Percentiles rank a stretch among this genome's conserved stretches.
These are phyloP conservation scores for Hexactinellida sp. DNA, from an alignment of 37 sponge, comb jelly and placozoan species.

Conservation along the genomic window DNA sequence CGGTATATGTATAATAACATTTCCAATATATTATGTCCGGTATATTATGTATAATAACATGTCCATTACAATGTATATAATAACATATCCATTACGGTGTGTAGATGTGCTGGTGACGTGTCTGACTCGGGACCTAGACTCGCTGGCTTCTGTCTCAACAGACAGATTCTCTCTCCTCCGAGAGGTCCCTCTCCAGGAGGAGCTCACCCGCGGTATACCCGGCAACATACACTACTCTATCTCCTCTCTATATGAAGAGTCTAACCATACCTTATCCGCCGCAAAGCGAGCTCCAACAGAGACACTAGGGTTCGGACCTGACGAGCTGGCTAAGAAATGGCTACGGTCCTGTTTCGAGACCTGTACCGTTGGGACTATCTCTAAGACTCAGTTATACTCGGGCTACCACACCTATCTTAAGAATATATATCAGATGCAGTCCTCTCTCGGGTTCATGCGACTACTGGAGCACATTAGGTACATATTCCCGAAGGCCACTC, in stretches of 20 bases:
- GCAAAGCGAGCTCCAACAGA: neutral
- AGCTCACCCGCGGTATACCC: neutral
- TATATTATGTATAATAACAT: no score
- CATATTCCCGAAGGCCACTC: neutral
- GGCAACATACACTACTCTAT: neutral
- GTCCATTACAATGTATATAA: no score
- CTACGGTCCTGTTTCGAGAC: neutral
- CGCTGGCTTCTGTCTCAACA: neutral
- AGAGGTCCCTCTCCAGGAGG: neutral
- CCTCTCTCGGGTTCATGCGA: neutral
- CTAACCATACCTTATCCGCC: neutral
- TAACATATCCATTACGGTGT: no score
- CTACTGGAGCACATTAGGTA: neutral
- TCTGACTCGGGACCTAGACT: neutral
- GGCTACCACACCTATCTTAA: neutral
- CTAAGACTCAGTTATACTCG: constrained; percentile 10
- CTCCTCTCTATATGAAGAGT: neutral
- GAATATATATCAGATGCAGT: neutral
- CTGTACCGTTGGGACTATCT: neutral
- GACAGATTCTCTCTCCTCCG: neutral
- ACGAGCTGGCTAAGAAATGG: constrained; percentile 13
- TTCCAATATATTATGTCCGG: no score
- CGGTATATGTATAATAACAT: no score
- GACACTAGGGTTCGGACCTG: neutral
- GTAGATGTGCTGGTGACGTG: neutral